These are phyloP conservation scores for Ceratotherium simum DNA, from an alignment of 2,113 vertebrate species.

Conservation along the genomic window DNA sequence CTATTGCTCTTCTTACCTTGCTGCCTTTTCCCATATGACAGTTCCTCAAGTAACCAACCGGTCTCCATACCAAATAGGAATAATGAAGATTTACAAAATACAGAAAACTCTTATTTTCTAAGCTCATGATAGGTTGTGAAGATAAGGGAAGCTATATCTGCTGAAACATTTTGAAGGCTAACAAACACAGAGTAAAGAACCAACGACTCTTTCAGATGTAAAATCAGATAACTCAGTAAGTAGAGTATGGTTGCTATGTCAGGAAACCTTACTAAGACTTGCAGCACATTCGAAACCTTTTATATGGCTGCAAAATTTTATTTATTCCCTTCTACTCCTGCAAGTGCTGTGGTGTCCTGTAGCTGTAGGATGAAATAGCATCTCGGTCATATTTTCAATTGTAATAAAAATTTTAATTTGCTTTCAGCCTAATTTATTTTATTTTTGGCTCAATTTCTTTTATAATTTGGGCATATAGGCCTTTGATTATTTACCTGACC, in stretches of 20 bases:
- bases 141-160: not conserved
- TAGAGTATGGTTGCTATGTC: not conserved
- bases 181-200: not conserved
- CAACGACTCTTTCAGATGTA: not conserved
- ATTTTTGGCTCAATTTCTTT: not conserved
- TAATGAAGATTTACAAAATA: not conserved
- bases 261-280: not conserved
- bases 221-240: not conserved
- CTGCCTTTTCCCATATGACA: not conserved
- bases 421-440: not conserved
- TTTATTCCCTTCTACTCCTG: not conserved
- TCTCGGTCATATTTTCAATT: constrained; percentile 37
- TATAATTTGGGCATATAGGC: not conserved
- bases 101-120: not conserved
- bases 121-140: not conserved
- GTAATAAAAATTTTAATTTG: constrained; percentile 11
- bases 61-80: not conserved
- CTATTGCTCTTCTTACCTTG: not conserved
- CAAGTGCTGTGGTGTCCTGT: not conserved
- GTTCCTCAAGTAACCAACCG: not conserved
- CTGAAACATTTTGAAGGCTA: not conserved
- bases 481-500: constrained; percentile 23
- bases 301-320: not conserved
- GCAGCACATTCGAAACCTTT: not conserved
- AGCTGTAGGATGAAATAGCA: not conserved